Conservation (phyloP, 1,140 invertebrate genomes). For the Polypedilum vanderplanki region DNA sequence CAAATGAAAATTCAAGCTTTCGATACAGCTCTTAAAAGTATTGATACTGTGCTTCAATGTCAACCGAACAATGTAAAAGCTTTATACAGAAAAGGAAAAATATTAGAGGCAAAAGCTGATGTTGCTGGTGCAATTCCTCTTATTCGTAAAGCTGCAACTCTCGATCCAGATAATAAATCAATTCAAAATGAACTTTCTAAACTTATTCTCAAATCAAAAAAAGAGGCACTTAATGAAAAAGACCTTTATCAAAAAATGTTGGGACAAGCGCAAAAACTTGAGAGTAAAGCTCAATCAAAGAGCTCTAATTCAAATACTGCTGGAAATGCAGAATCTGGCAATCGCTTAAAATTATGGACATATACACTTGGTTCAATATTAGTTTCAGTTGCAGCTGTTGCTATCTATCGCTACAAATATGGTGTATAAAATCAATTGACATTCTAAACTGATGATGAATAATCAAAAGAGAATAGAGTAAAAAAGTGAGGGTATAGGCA, state of each 20-base stretch:
- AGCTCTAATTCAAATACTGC: slow-evolving; percentile 33
- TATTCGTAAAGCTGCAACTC: slow-evolving; percentile 51
- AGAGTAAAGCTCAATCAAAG: slow-evolving; percentile 39
- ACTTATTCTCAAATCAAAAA: slow-evolving; percentile 50
- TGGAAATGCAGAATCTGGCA: background rate
- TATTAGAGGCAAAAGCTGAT: slow-evolving; percentile 55
- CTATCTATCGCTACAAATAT: slow-evolving; percentile 54
- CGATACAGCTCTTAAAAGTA: slow-evolving; percentile 70
- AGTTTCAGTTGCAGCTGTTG: slow-evolving; percentile 52
- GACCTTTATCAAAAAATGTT: slow-evolving; percentile 62
- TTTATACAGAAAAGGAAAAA: slow-evolving; percentile 78
- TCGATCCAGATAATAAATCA: slow-evolving; percentile 52
- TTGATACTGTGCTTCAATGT: slow-evolving; percentile 69
- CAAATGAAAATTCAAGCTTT: slow-evolving; percentile 79
- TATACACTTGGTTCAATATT: slow-evolving; percentile 52
- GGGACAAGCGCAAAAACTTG: slow-evolving; percentile 46
- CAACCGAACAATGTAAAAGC: slow-evolving; percentile 86
- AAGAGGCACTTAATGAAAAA: slow-evolving; percentile 51
- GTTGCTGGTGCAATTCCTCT: slow-evolving; percentile 52
- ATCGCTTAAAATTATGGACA: slow-evolving; percentile 50
- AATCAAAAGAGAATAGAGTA: no score
- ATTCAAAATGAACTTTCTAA: slow-evolving; percentile 53
- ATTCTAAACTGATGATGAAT: no score
- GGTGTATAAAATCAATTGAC: background rate
- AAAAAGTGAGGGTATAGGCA: no score